Evolutionary conservation across 1,140 invertebrate genomes (phyloP), one percentile per base, ranked within the genome.

Genomic region (Papilio polytes): DNA sequence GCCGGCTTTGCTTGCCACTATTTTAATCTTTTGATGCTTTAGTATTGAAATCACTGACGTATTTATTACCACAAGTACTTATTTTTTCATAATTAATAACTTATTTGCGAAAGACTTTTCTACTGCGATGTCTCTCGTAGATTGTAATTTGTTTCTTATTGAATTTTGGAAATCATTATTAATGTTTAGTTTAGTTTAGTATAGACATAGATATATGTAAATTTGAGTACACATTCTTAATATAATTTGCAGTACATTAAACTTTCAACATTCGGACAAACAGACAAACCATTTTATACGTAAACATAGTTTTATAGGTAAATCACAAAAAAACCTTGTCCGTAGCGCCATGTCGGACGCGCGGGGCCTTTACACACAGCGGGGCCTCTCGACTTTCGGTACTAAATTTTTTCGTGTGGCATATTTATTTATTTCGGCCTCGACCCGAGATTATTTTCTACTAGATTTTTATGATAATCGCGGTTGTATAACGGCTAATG

Each of bases 381-480:
- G 87, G 90, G 93, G 86, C 15, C 77, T 80, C 84, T 76, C 80
- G 82, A 87, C 85, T 86, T 89, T 88, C 83, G 91, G 81, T 87
- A 90, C 89, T 94, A 93, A 94, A 94, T 93, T 92, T 89, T 88
- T 89, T 88, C 87, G 53, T 85, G 81, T 92, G 91, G 90, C 91
- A 92, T 93, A 91, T 94, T 93, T 94, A 94, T 94, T 92, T 86
- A 88, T 87, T 85, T 88, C 85, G 83, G 84, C 51, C 82, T 51
- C 80, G 85, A 80, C 78, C 85, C 82, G 80, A 90, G 91, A 94
- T 94, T 94, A 94, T 93, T 92, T 92, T 94, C 91, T 92, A 94
- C 91, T 93, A 93, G 90, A 88, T 74, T 93, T 93, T 94, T 93
- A 93, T 93, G 93, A 86, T 94, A 93, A 94, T 93, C 89, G 86